phyloP scores from a whole-genome alignment of 1,140 invertebrate genomes.

The Temnothorax nylanderi region DNA sequence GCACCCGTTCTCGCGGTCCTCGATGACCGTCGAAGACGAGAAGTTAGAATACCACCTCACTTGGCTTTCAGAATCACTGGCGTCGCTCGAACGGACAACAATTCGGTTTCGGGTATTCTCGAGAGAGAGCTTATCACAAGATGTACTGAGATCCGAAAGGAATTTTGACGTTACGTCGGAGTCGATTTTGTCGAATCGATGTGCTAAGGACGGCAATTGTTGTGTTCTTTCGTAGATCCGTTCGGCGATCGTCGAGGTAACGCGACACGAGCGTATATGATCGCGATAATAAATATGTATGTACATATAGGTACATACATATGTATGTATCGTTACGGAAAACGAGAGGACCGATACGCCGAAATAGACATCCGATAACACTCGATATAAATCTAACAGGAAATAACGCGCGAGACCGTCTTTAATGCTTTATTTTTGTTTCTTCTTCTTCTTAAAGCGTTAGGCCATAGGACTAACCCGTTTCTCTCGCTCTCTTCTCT shows the following conservation, averaged over 20 bases:
- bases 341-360: constrained; percentile 17
- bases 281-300: constrained; percentile 36
- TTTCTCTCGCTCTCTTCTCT: constrained; percentile 67
- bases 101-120: constrained; percentile 40
- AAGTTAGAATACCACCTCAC: constrained; percentile 32
- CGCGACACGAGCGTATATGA: constrained; percentile 22
- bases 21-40: constrained; percentile 42
- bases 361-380: constrained; percentile 50
- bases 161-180: constrained; percentile 42
- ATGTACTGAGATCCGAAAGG: constrained; percentile 31
- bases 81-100: constrained; percentile 33
- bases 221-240: constrained; percentile 54
- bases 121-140: constrained; percentile 19
- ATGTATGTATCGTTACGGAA: neutral
- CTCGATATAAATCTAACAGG: constrained; percentile 20
- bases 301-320: neutral
- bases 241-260: constrained; percentile 52
- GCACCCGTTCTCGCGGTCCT: constrained; percentile 15
- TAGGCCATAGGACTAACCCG: constrained; percentile 82
- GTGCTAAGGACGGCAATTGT: constrained; percentile 82
- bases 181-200: constrained; percentile 77
- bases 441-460: constrained; percentile 72
- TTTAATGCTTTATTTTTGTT: constrained; percentile 22
- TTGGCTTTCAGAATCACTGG: constrained; percentile 4
- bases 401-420: constrained; percentile 73